These are phyloP conservation scores for Chirona hameri DNA, from an alignment of 2,888 invertebrate genomes.

Conservation along the genomic window DNA sequence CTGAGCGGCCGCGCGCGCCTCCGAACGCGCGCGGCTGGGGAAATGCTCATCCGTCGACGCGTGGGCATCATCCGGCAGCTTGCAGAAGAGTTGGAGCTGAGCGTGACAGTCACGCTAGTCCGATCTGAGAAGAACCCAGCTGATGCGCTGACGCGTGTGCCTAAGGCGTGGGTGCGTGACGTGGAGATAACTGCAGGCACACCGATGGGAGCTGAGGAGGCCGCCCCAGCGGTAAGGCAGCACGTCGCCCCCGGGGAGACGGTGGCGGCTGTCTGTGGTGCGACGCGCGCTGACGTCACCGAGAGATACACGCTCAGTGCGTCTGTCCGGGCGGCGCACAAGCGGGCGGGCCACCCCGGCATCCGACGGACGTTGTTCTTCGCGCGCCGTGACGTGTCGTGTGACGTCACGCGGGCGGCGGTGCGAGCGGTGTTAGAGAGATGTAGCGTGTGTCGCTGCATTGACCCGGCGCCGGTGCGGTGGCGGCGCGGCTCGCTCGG, in stretches of 20 bases:
- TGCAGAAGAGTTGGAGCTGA: background rate
- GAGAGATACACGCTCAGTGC: too few species aligned
- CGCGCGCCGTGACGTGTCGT: background rate
- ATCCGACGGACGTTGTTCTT: background rate
- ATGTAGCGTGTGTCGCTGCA: background rate
- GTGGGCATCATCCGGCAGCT: background rate
- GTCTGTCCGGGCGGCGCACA: background rate
- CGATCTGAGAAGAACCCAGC: background rate
- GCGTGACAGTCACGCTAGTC: background rate
- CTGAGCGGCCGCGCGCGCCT: slow-evolving; percentile 5
- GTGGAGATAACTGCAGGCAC: too few species aligned
- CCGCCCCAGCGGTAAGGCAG: too few species aligned
- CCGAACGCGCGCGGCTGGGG: background rate
- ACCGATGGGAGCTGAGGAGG: too few species aligned
- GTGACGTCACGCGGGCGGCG: background rate
- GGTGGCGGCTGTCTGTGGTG: too few species aligned
- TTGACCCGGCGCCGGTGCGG: too few species aligned
- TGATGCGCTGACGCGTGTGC: slow-evolving; percentile 29
- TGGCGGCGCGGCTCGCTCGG: too few species aligned
- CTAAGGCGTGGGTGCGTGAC: slow-evolving; percentile 27
- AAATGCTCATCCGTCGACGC: background rate
- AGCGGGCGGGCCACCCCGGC: background rate
- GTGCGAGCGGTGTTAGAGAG: background rate
- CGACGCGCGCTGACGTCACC: too few species aligned
- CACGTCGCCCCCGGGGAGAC: too few species aligned